Evolutionary conservation across 2,113 vertebrate genomes (phyloP), one percentile per base, ranked within the genome.

Genomic region (Atherinomorus stipes): DNA sequence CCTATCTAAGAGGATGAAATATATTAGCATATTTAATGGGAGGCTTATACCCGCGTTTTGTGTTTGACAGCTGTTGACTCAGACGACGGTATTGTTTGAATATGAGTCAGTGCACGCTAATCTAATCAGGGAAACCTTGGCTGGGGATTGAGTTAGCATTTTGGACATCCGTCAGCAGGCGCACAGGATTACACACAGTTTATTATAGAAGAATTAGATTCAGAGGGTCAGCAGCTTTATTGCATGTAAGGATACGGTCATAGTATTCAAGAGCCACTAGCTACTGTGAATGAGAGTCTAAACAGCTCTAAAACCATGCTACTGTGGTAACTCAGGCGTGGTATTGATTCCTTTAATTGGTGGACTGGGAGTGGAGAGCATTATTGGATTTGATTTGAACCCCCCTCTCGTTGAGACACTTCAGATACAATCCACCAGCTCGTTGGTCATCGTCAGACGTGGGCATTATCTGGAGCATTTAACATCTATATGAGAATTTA

Each of bases 41-140:
- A 31, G 51, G 83, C 67, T 85, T 74, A 83, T 60, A 79, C 63
- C 64, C 70, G 57, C 85, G 69, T 74, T 40, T 76, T 82, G 56
- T 85, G 69, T 88, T 85, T 82, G 87, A 86, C 91, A 93, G 91
- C 88, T 92, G 93, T 91, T 90, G 86, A 85, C 75, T 89, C 74
- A 84, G 75, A 87, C 71, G 40, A 82, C 15, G 40, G 61, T 58
- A 83, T 90, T 89, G 89, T 87, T 69, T 31, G 9, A 74, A 86
- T 77, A 83, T 89, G 86, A 89, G 81, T 92, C 89, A 86, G 64
- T 64, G 84, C 78, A 57, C 23, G 51, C 80, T 91, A 91, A 90
- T 90, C 88, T 84, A 85, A 90, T 92, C 89, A 86, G 53, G 63
- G 34, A 75, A 89, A 88, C 75, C 80, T 75, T 70, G 85, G 83